These are phyloP conservation scores for Hylomyscus alleni DNA, from an alignment of 2,797 vertebrate species.

Conservation along the genomic window DNA sequence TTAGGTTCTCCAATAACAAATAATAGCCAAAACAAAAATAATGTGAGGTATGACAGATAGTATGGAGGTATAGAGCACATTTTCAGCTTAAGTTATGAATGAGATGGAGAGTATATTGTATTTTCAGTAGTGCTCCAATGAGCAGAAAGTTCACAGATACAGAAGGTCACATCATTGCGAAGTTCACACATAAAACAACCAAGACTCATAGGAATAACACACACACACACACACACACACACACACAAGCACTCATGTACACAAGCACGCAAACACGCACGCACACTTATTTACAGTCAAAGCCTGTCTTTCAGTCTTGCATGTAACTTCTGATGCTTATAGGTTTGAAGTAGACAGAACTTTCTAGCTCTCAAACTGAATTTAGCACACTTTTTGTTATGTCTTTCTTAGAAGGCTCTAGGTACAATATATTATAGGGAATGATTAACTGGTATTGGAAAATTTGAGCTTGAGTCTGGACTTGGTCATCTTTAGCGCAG, in stretches of 20 bases:
- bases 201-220: neutral
- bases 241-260: neutral
- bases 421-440: neutral
- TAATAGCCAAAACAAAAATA: slow-evolving; percentile 48
- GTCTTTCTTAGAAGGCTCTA: neutral
- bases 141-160: neutral
- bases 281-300: neutral
- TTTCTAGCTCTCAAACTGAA: neutral
- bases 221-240: neutral
- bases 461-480: neutral
- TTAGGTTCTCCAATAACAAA: slow-evolving; percentile 61
- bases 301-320: neutral
- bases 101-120: neutral
- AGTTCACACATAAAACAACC: neutral
- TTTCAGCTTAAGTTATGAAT: slow-evolving; percentile 44
- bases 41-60: neutral
- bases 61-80: slow-evolving; percentile 4
- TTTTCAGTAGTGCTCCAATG: slow-evolving; percentile 25
- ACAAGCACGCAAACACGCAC: neutral
- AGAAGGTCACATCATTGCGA: slow-evolving; percentile 29
- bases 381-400: neutral
- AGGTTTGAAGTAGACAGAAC: neutral
- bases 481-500: neutral
- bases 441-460: neutral
- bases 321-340: neutral